Percentiles rank a stretch among this genome's conserved stretches.
These are phyloP conservation scores for Pollimyrus isidori DNA, from an alignment of 2,113 vertebrate genomes.

Conservation along the genomic window DNA sequence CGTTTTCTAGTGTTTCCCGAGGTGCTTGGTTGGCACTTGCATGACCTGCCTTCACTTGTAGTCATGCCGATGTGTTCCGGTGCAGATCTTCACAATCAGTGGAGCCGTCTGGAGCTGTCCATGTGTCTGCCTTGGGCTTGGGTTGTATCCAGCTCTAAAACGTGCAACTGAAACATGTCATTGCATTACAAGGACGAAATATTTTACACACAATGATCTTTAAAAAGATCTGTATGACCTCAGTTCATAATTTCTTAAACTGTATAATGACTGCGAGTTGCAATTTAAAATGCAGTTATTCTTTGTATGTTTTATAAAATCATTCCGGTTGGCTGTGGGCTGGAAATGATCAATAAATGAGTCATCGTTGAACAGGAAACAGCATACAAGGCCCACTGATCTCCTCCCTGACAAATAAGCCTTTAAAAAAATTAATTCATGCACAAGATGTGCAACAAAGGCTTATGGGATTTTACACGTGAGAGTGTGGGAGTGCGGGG, in stretches of 20 bases:
- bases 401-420: not conserved
- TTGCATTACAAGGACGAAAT: not conserved
- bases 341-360: not conserved
- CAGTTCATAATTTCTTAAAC: not conserved
- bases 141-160: not conserved
- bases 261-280: not conserved
- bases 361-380: not conserved
- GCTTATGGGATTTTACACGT: constrained; percentile 1
- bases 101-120: not conserved
- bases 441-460: constrained; percentile 3
- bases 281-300: not conserved
- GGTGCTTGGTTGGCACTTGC: not conserved
- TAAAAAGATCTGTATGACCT: too few species aligned
- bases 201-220: not conserved
- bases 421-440: not conserved
- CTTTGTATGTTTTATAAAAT: not conserved
- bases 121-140: not conserved
- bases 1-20: not conserved
- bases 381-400: not conserved
- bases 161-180: not conserved
- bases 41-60: not conserved
- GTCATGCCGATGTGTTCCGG: not conserved
- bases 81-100: not conserved
- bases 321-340: not conserved
- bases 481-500: not conserved